These are phyloP conservation scores for Calvadosia cruxmelitensis DNA, from an alignment of 30 jellyfish, hydroid and myxozoan species.

Conservation along the genomic window DNA sequence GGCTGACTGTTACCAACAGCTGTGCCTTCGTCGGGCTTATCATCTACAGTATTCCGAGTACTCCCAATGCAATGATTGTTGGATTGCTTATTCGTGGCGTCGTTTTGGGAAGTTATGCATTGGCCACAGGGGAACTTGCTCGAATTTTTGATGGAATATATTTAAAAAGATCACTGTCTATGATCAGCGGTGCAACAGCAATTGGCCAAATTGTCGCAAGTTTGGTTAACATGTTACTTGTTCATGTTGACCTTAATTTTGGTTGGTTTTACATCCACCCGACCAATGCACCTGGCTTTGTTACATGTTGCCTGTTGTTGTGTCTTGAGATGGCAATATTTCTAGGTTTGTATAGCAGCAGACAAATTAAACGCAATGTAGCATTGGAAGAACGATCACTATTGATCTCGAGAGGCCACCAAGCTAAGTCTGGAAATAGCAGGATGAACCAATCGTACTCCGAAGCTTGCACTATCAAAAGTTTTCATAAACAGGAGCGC, in stretches of 20 bases:
- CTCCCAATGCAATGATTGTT: background rate
- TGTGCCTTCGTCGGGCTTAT: background rate
- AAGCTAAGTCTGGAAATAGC: background rate
- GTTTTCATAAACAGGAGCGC: background rate
- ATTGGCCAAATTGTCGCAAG: background rate
- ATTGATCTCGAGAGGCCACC: background rate
- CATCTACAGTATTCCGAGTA: background rate
- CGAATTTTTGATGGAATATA: background rate
- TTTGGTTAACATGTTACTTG: too few relatives aligned
- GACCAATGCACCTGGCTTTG: background rate
- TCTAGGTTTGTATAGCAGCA: background rate
- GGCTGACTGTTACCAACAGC: background rate
- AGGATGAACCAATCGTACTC: background rate
- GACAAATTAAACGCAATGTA: background rate
- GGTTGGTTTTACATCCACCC: background rate
- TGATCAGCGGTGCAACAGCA: background rate
- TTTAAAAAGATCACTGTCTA: background rate
- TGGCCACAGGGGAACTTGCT: background rate
- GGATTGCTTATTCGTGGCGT: background rate
- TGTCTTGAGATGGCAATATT: too few relatives aligned
- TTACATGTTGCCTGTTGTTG: background rate
- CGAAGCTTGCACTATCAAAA: background rate
- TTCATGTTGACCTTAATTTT: background rate
- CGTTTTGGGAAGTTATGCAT: background rate
- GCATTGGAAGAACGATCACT: background rate